These are phyloP conservation scores for Orycteropus afer DNA, from an alignment of 2,113 vertebrate genomes.

Conservation along the genomic window DNA sequence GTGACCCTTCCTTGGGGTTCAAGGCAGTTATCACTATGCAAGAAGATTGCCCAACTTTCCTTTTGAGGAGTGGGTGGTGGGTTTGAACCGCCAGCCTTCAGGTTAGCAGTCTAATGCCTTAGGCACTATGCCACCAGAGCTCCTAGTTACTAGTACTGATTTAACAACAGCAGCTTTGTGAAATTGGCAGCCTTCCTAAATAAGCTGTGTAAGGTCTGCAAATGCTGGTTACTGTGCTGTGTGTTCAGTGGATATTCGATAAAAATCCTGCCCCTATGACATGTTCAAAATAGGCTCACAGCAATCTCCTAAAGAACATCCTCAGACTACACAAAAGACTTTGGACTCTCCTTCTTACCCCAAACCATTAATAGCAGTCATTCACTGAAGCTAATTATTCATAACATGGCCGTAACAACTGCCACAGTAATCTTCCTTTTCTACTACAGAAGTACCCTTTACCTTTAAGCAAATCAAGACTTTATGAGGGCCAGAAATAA, in stretches of 20 bases:
- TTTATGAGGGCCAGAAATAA: constrained; percentile 46
- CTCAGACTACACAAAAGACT: constrained; percentile 4
- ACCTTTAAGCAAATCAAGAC: constrained; percentile 32
- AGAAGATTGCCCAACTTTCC: too few relatives aligned
- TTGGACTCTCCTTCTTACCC: constrained; percentile 22
- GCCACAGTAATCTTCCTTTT: constrained; percentile 6
- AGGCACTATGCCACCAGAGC: too few relatives aligned
- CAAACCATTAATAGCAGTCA: constrained; percentile 55
- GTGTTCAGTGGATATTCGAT: constrained; percentile 1
- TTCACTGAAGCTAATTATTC: constrained; percentile 19
- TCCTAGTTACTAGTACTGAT: constrained; percentile 45
- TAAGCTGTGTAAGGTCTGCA: constrained; percentile 59
- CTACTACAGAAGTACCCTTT: neutral
- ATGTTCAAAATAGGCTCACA: constrained; percentile 25
- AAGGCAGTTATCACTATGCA: too few relatives aligned
- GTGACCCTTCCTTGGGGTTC: too few relatives aligned
- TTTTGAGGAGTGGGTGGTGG: too few relatives aligned
- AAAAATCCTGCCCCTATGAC: constrained; percentile 40
- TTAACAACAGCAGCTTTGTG: constrained; percentile 55
- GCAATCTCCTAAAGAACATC: constrained; percentile 41
- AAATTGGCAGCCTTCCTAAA: constrained; percentile 66
- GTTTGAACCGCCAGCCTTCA: too few relatives aligned
- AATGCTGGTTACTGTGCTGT: constrained; percentile 33
- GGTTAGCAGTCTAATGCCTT: too few relatives aligned
- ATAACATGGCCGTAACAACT: constrained; percentile 9